Percentiles rank a stretch among this genome's conserved stretches.
Evolutionary conservation across 2,888 invertebrate species (phyloP).

Genomic region (Orchestes rusci): DNA sequence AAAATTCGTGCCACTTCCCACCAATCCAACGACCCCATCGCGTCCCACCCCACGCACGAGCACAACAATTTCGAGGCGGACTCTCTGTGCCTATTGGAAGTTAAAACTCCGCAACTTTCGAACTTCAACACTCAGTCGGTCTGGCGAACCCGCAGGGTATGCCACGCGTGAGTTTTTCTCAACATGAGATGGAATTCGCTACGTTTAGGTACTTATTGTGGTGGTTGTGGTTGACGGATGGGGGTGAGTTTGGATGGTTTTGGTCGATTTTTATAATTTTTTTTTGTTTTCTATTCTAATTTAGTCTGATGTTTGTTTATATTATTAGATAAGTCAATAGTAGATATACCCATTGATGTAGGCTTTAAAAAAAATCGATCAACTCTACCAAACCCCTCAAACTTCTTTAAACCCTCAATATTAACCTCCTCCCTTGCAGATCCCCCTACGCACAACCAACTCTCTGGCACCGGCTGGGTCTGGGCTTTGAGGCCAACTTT

Average conservation of each 20-base stretch:
- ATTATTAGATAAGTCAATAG: too few relatives aligned
- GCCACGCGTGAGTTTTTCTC: conserved; percentile 40
- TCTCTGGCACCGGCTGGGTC: conserved; percentile 36
- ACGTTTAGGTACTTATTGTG: conserved; percentile 23
- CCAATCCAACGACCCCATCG: conserved; percentile 25
- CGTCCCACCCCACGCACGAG: conserved; percentile 40
- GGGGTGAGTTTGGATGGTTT: conserved; percentile 1
- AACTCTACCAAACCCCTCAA: not conserved
- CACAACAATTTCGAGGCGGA: conserved; percentile 34
- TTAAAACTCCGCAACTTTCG: conserved; percentile 22
- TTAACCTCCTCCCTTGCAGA: conserved; percentile 20
- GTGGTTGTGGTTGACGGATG: conserved; percentile 1
- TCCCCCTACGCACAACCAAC: conserved; percentile 32
- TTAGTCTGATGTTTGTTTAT: too few relatives aligned
- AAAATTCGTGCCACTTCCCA: conserved; percentile 10
- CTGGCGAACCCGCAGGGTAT: conserved; percentile 36
- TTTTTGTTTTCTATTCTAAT: too few relatives aligned
- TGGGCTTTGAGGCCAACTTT: conserved; percentile 37
- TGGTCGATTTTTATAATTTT: not conserved
- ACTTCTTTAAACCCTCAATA: too few relatives aligned
- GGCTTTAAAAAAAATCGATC: not conserved
- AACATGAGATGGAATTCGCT: conserved; percentile 38
- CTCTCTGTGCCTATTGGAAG: conserved; percentile 35
- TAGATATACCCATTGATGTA: too few relatives aligned
- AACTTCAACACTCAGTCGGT: conserved; percentile 29